These are phyloP conservation scores for Nothobranchius kuhntae DNA, from an alignment of 2,113 vertebrate species.

Conservation along the genomic window DNA sequence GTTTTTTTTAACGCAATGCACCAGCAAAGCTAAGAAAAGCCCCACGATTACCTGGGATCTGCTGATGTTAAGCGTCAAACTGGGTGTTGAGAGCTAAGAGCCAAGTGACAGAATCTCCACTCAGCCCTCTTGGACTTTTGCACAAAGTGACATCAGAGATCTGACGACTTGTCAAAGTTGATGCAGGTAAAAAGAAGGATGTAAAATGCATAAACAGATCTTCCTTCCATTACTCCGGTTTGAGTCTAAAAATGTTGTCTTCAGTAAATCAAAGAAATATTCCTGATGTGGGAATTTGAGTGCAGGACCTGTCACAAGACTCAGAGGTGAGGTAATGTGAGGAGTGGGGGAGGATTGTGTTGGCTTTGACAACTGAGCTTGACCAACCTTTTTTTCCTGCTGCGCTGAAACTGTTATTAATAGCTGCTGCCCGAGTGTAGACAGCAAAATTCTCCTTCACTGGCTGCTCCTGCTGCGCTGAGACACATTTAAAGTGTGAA, in stretches of 20 bases:
- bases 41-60: constrained; percentile 52
- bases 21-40: constrained; percentile 63
- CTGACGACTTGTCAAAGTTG: constrained; percentile 27
- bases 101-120: constrained; percentile 31
- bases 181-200: constrained; percentile 23
- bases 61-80: constrained; percentile 63
- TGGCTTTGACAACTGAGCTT: constrained; percentile 52
- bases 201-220: constrained; percentile 5
- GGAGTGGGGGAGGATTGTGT: constrained; percentile 37
- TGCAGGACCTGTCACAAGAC: constrained; percentile 40
- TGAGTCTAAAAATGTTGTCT: neutral
- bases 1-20: constrained; percentile 30
- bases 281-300: constrained; percentile 21
- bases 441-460: constrained; percentile 30
- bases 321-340: constrained; percentile 54
- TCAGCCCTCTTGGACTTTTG: constrained; percentile 36
- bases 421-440: constrained; percentile 47
- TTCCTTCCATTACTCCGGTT: neutral
- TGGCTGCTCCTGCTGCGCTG: constrained; percentile 4
- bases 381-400: constrained; percentile 45
- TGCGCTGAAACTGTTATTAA: constrained; percentile 63
- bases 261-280: constrained; percentile 20
- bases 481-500: constrained; percentile 17
- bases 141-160: constrained; percentile 51
- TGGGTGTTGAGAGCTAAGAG: constrained; percentile 57